Conservation (phyloP, 2,888 invertebrate genomes). For the Brachypalpus laphriformis region DNA sequence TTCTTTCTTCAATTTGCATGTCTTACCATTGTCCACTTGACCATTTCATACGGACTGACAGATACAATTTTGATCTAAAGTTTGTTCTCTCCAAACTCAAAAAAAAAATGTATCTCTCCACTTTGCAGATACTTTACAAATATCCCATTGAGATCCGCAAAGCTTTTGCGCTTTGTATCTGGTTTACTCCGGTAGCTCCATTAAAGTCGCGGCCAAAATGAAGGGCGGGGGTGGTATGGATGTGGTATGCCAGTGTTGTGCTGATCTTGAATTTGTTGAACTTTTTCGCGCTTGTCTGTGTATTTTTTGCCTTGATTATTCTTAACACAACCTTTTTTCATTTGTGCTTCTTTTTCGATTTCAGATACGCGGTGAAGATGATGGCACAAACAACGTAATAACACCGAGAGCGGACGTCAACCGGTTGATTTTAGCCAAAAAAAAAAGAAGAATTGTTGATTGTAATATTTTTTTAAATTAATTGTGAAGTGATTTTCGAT, state of each 20-base stretch:
- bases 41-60: conserved; percentile 31
- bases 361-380: conserved; percentile 73
- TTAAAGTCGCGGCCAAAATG: conserved; percentile 1
- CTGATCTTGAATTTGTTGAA: conserved; percentile 71
- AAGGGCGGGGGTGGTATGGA: conserved; percentile 26
- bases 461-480: conserved; percentile 8
- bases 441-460: background rate
- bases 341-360: conserved; percentile 66
- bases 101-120: conserved; percentile 11
- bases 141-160: conserved; percentile 37
- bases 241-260: conserved; percentile 42
- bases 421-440: conserved; percentile 54
- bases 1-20: conserved; percentile 56
- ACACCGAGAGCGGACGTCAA: conserved; percentile 69
- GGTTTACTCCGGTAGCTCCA: conserved; percentile 35
- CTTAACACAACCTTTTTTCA: conserved; percentile 66
- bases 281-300: conserved; percentile 55
- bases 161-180: conserved; percentile 52
- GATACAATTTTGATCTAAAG: conserved; percentile 7
- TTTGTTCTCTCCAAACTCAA: conserved; percentile 19
- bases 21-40: conserved; percentile 46
- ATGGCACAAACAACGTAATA: conserved; percentile 66
- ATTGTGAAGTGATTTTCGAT: conserved; percentile 24
- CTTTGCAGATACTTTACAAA: conserved; percentile 12
- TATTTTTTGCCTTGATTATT: conserved; percentile 43